Evolutionary conservation across 1,140 invertebrate genomes (phyloP).

Genomic region (Achroia grisella): DNA sequence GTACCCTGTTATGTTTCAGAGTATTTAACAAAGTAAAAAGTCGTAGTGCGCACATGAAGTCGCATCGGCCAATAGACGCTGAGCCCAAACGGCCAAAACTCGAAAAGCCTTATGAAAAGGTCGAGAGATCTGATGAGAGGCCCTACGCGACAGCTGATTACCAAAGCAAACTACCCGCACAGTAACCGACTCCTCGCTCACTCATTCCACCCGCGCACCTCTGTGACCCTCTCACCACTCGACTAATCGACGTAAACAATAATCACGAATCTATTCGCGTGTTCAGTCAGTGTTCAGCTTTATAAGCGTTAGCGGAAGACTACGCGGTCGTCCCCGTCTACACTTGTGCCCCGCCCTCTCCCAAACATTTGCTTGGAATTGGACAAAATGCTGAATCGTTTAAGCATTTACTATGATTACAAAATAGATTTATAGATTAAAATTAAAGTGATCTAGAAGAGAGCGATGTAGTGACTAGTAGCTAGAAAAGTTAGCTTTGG

Average conservation of each 20-base stretch:
- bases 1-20: slow-evolving; percentile 79
- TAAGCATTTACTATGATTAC: slow-evolving; percentile 50
- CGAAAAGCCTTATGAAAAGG: slow-evolving; percentile 74
- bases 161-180: slow-evolving; percentile 52
- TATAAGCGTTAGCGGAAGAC: no score
- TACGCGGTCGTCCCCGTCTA: slow-evolving; percentile 1
- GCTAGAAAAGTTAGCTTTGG: slow-evolving; percentile 37
- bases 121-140: slow-evolving; percentile 65
- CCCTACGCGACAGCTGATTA: slow-evolving; percentile 57
- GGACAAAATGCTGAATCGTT: slow-evolving; percentile 30
- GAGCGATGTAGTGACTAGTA: slow-evolving; percentile 42
- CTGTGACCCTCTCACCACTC: slow-evolving; percentile 15
- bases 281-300: not conserved
- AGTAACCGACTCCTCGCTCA: slow-evolving; percentile 37
- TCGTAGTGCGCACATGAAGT: slow-evolving; percentile 98
- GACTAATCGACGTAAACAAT: not conserved
- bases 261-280: slow-evolving; percentile 2
- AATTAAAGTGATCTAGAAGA: slow-evolving; percentile 36
- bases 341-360: slow-evolving; percentile 17
- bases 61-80: slow-evolving; percentile 87
- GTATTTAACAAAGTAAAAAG: slow-evolving; percentile 98
- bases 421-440: slow-evolving; percentile 37
- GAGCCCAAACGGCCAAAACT: slow-evolving; percentile 74
- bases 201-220: slow-evolving; percentile 30
- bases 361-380: slow-evolving; percentile 13